Conservation (phyloP, 92 coral and sea anemone genomes). For the Phenganax subtilis region DNA sequence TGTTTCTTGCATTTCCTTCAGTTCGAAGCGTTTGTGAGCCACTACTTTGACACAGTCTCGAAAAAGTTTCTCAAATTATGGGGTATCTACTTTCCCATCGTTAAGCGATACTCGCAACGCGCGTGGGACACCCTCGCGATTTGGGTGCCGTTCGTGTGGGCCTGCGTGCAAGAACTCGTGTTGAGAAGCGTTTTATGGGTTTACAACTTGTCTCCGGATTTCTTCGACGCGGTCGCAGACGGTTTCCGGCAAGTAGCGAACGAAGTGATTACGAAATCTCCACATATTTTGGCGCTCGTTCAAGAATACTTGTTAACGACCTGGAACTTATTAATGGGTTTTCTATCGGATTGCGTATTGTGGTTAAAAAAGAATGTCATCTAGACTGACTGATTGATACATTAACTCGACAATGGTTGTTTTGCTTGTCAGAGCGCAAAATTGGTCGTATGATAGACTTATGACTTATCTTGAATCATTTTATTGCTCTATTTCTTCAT, state of each 20-base stretch:
- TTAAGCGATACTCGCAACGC: conserved; percentile 59
- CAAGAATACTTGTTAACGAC: conserved; percentile 88
- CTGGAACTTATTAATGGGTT: conserved; percentile 64
- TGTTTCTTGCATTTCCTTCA: conserved; percentile 26
- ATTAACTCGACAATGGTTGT: background rate
- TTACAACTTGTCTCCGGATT: conserved; percentile 89
- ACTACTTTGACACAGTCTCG: conserved; percentile 58
- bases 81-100: conserved; percentile 69
- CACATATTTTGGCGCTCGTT: conserved; percentile 83
- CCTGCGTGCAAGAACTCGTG: conserved; percentile 57
- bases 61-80: conserved; percentile 53
- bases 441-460: background rate
- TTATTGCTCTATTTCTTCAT: background rate
- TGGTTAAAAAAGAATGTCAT: conserved; percentile 56
- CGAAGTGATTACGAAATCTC: conserved; percentile 70
- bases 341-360: conserved; percentile 53
- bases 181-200: conserved; percentile 50
- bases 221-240: conserved; percentile 69
- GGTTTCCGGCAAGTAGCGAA: conserved; percentile 72
- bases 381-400: background rate
- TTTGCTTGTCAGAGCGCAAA: background rate
- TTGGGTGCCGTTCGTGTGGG: conserved; percentile 67
- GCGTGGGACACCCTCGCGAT: conserved; percentile 68
- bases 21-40: conserved; percentile 72
- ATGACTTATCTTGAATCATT: background rate